Conservation (phyloP, 1,140 invertebrate species). For the Drosophila paulistorum region DNA sequence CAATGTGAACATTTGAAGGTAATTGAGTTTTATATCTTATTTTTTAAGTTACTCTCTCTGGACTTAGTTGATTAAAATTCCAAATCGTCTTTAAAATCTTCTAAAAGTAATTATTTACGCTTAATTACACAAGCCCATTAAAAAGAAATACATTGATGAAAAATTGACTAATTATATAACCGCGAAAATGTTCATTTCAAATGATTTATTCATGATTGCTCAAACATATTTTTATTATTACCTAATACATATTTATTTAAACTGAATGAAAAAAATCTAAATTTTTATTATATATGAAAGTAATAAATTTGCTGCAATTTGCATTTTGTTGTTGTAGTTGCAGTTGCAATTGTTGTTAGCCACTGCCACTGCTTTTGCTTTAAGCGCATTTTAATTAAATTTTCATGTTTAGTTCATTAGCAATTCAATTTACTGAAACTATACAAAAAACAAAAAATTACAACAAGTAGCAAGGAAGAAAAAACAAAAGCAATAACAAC, state of each 20-base stretch:
- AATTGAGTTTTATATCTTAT: too few species aligned
- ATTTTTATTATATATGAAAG: constrained; percentile 6
- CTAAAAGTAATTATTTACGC: constrained; percentile 1
- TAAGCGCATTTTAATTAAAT: constrained; percentile 64
- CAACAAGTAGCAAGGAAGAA: constrained; percentile 11
- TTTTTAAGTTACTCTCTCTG: too few species aligned
- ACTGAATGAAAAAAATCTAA: background rate
- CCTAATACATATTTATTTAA: constrained; percentile 13
- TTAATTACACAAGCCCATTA: background rate
- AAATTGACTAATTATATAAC: constrained; percentile 20
- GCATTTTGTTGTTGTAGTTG: constrained; percentile 13
- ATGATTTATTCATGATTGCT: constrained; percentile 18
- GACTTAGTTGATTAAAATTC: background rate
- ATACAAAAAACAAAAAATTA: constrained; percentile 22
- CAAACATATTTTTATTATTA: constrained; percentile 9
- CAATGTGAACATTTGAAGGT: too few species aligned
- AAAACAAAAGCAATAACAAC: constrained; percentile 8
- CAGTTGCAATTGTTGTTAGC: constrained; percentile 2
- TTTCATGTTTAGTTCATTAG: constrained; percentile 65
- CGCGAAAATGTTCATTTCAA: constrained; percentile 16
- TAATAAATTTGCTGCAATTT: constrained; percentile 17
- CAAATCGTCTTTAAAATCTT: background rate
- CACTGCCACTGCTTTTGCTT: constrained; percentile 14
- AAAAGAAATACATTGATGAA: background rate
- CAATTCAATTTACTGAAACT: constrained; percentile 52